Base-by-base conservation (phyloP, 2,888 invertebrate genomes). In the Cephalotes varians region DNA sequence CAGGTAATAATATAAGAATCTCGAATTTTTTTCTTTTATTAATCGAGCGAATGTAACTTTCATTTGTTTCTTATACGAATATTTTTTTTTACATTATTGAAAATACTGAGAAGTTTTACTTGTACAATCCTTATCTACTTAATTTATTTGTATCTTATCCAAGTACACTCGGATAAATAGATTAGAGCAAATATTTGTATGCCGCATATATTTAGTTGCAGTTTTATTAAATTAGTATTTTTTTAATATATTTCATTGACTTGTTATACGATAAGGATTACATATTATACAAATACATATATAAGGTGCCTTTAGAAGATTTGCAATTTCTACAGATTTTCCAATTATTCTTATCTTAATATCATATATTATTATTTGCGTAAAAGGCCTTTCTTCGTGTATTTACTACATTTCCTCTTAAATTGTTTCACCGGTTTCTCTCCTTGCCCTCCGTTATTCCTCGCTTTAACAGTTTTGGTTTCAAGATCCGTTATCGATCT, bases 391-490 rank as follows among this genome's bases (percentile, higher is more conserved):
- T 90, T 92, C 76, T 91, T 93, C 6, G 85, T 82, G 49, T 90
- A 90, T 58, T 93, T 93, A 51, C 91, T 92, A 76, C 93, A 93
- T 79, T 93, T 93, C 67, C 93, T 90, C 71, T 94, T 94, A 47
- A 92, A 93, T 83, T 95, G 96, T 83, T 93, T 91, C 34, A 85
- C 72, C 25, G 83, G 82, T 0, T 91, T 89, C 21, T 91, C 92
- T 21, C 91, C 91, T 47, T 93, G 91, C 1, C 95, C 95, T 4
- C 95, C 95, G 15, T 81, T 88, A 21, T 40, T 74, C 28, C 77
- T 87, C 51, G 62, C 73, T 49, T 86, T 90, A 47, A 56, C 73
- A 34, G 1, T 62, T 31, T 77, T 85, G 4, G 12, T 85, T 34
- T 79, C 80, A 0, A 71, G 49, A 25, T 81, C 82, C 3, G 67